Conservation (phyloP, 2,113 vertebrate genomes). For the Platysteira castanea region DNA sequence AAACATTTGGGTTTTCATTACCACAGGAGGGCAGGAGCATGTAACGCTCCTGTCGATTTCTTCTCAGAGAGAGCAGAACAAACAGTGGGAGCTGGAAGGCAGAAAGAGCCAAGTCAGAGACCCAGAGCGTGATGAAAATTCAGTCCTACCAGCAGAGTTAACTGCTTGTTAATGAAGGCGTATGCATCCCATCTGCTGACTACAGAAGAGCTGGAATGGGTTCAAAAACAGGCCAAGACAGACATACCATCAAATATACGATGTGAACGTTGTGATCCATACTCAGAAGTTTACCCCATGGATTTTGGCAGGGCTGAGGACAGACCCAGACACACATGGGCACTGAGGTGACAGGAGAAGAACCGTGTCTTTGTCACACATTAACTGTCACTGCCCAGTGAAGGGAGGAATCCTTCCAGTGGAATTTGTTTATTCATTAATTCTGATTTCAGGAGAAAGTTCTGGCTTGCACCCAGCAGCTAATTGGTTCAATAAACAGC, state of each 20-base stretch:
- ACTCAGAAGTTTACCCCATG: neutral
- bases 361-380: neutral
- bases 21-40: slow-evolving; percentile 55
- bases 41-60: neutral
- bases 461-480: slow-evolving; percentile 43
- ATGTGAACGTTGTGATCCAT: neutral
- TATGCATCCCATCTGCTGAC: slow-evolving; percentile 57
- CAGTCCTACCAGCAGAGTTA: neutral
- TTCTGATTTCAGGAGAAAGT: slow-evolving; percentile 55
- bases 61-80: neutral
- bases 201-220: slow-evolving; percentile 24
- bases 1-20: neutral
- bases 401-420: neutral
- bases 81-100: slow-evolving; percentile 16
- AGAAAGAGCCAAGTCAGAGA: slow-evolving; percentile 48
- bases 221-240: slow-evolving; percentile 44
- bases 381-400: neutral
- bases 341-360: neutral
- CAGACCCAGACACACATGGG: neutral
- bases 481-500: slow-evolving; percentile 60
- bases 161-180: slow-evolving; percentile 55
- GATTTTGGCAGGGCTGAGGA: fast-evolving
- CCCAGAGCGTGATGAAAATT: neutral
- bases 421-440: slow-evolving; percentile 40
- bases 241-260: neutral